A percentile compares a stretch with the other conserved stretches of the same genome.
These are phyloP conservation scores for Sweltsa coloradensis DNA, from an alignment of 1,140 invertebrate species.

Conservation along the genomic window DNA sequence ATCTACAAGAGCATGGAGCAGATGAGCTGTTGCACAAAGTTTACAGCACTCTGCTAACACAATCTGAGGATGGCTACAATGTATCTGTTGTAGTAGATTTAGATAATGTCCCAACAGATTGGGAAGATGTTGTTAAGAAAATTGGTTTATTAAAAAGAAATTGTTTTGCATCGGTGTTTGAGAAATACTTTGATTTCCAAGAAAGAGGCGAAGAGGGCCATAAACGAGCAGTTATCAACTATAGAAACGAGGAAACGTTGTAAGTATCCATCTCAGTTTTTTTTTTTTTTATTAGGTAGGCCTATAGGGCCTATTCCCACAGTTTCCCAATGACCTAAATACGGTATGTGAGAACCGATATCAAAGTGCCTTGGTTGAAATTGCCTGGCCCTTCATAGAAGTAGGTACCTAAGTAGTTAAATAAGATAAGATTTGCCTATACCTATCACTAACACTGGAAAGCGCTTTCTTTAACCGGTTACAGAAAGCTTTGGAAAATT, in stretches of 20 bases:
- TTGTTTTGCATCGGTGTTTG: constrained; percentile 99
- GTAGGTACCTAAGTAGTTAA: too few relatives aligned
- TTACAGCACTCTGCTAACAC: constrained; percentile 70
- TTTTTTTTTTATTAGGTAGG: too few relatives aligned
- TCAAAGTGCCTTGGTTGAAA: too few relatives aligned
- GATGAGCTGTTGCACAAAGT: constrained; percentile 89
- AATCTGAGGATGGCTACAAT: constrained; percentile 87
- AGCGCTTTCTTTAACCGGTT: too few relatives aligned
- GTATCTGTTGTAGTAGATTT: constrained; percentile 88
- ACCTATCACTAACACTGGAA: too few relatives aligned
- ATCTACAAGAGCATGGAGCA: constrained; percentile 94
- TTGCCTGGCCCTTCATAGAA: too few relatives aligned
- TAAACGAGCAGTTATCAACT: constrained; percentile 94
- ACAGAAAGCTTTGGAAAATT: too few relatives aligned
- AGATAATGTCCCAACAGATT: constrained; percentile 82
- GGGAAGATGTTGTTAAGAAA: constrained; percentile 80
- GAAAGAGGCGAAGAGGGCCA: constrained; percentile 80
- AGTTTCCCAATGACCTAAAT: too few relatives aligned
- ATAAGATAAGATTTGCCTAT: too few relatives aligned
- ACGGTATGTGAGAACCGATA: too few relatives aligned
- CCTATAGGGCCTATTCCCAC: too few relatives aligned
- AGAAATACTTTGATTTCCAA: constrained; percentile 99
- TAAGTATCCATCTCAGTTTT: too few relatives aligned
- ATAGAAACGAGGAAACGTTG: constrained; percentile 98
- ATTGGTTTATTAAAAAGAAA: constrained; percentile 92